These are phyloP conservation scores for Lepus townsendii DNA, from an alignment of 2,797 vertebrate species.

Conservation along the genomic window DNA sequence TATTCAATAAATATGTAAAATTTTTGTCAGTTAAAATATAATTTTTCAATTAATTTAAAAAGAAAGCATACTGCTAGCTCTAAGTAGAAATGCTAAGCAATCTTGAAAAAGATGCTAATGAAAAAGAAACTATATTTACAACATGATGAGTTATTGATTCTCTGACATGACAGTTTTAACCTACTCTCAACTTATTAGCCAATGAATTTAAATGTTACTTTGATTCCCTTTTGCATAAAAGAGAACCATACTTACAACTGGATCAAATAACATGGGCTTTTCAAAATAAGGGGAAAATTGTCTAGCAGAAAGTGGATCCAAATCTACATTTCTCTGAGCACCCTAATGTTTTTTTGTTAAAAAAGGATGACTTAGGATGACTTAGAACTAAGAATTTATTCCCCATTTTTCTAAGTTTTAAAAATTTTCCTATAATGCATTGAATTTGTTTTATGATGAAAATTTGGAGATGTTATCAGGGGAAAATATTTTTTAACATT, in stretches of 20 bases:
- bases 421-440: neutral
- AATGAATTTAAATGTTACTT: conserved; percentile 13
- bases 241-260: neutral
- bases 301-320: conserved; percentile 4
- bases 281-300: conserved; percentile 57
- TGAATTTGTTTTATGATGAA: neutral
- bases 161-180: neutral
- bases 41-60: no score
- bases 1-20: no score
- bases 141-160: neutral
- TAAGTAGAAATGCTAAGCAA: neutral
- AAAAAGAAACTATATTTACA: conserved; percentile 46
- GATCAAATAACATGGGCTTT: neutral
- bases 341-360: neutral
- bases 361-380: neutral
- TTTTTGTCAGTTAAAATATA: no score
- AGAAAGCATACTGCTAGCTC: neutral
- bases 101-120: neutral
- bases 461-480: neutral
- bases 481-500: neutral
- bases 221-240: neutral
- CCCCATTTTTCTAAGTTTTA: neutral
- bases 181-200: conserved; percentile 6
- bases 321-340: conserved; percentile 18
- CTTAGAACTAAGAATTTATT: neutral